These are phyloP conservation scores for Nilaparvata lugens DNA, from an alignment of 1,140 invertebrate genomes.

Conservation along the genomic window DNA sequence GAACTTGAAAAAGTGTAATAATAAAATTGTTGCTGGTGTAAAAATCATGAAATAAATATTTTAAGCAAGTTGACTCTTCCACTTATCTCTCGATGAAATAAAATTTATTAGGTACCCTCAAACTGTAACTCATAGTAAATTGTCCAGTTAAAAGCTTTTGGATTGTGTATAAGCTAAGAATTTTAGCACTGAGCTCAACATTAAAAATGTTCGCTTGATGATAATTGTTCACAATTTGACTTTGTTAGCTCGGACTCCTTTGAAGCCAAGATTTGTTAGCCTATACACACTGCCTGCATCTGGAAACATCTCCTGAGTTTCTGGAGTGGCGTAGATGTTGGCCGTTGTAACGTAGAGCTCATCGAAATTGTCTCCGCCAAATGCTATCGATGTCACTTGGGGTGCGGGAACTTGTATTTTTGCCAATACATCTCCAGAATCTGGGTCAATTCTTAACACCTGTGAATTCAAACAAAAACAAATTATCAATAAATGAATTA, in stretches of 20 bases:
- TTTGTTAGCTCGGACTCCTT: not conserved
- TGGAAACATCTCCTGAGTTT: not conserved
- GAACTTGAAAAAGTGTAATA: no score
- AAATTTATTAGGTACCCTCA: no score
- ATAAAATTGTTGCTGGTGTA: no score
- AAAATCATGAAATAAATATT: no score
- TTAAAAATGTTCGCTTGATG: no score
- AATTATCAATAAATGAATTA: no score
- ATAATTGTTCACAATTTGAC: not conserved
- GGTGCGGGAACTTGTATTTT: constrained; percentile 35
- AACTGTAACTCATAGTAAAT: no score
- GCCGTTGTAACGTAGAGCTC: constrained; percentile 38
- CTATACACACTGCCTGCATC: not conserved
- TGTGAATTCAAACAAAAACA: not conserved
- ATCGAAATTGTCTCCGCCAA: constrained; percentile 38
- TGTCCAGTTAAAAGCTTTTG: no score
- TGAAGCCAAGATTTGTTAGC: not conserved
- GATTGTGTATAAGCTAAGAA: no score
- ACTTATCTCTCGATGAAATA: no score
- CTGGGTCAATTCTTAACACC: constrained; percentile 25
- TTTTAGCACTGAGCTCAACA: no score
- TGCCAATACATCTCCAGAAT: constrained; percentile 29
- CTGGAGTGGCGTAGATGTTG: not conserved
- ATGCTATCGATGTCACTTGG: constrained; percentile 40
- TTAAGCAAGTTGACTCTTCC: no score